These are phyloP conservation scores for Cygnus buccinator DNA, from an alignment of 2,113 vertebrate species.

Conservation along the genomic window DNA sequence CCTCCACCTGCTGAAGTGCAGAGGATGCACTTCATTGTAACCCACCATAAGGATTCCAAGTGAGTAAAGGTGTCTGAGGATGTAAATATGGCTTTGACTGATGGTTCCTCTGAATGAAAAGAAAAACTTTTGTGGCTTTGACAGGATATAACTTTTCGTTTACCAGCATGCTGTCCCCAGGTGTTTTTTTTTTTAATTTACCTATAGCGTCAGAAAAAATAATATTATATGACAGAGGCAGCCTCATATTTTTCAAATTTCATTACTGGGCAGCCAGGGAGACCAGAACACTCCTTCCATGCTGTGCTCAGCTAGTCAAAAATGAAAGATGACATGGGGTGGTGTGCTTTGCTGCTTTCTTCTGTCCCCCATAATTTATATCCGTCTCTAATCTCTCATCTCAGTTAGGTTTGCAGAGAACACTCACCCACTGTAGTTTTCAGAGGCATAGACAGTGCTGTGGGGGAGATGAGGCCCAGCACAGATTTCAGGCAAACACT, in stretches of 20 bases:
- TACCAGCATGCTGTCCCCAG: neutral
- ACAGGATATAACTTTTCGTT: neutral
- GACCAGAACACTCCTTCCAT: neutral
- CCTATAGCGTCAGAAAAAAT: neutral
- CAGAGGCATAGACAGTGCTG: slow-evolving; percentile 94
- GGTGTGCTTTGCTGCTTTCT: neutral
- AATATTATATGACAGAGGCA: neutral
- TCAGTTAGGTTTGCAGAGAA: neutral
- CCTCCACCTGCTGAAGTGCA: neutral
- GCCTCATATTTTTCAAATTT: neutral
- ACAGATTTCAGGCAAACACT: slow-evolving; percentile 94
- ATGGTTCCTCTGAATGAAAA: neutral
- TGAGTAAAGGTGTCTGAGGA: neutral
- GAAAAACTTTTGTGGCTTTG: neutral
- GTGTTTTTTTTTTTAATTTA: neutral
- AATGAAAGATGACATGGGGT: neutral
- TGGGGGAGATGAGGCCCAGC: slow-evolving; percentile 93
- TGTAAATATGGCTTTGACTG: neutral
- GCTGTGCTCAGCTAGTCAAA: neutral
- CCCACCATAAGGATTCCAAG: neutral
- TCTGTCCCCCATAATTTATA: neutral
- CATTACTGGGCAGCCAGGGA: neutral
- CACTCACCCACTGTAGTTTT: slow-evolving; percentile 94
- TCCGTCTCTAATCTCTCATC: neutral
- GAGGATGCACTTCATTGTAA: neutral